Evolutionary conservation across 2,797 vertebrate species (phyloP).

Genomic region (Tenualosa thibaudeaui): DNA sequence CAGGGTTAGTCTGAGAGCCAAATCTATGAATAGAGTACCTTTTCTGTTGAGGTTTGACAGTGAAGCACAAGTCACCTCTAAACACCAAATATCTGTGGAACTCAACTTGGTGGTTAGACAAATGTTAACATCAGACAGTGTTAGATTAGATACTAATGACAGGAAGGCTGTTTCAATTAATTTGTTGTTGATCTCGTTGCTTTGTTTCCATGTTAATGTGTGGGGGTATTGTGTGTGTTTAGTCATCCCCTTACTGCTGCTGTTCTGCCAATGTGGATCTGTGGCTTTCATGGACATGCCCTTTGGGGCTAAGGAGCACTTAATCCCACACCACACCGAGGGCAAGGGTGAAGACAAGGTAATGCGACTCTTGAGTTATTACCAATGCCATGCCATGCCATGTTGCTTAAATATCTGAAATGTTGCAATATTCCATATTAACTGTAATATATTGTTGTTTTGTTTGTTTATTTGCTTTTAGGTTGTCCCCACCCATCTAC

Average conservation of each 20-base stretch:
- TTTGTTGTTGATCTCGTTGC: neutral
- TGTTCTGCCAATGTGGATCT: conserved; percentile 81
- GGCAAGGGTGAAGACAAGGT: conserved; percentile 87
- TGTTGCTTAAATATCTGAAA: too few species aligned
- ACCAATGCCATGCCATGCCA: too few species aligned
- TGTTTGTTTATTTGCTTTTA: conserved; percentile 46
- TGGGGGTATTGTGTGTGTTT: conserved; percentile 26
- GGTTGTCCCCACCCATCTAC: conserved; percentile 64
- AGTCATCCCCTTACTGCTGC: conserved; percentile 86
- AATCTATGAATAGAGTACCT: neutral
- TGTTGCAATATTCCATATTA: too few species aligned
- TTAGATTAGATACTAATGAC: neutral
- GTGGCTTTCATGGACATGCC: conserved; percentile 76
- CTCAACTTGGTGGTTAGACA: neutral
- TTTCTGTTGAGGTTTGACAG: neutral
- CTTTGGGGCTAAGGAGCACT: conserved; percentile 75
- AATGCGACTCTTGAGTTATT: neutral
- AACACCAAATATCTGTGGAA: neutral
- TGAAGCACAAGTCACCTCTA: neutral
- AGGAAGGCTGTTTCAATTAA: neutral
- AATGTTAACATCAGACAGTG: neutral
- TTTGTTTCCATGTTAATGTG: neutral
- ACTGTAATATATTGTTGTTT: neutral
- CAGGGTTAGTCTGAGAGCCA: neutral
- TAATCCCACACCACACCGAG: conserved; percentile 88